Conservation (phyloP, 37 sponge, comb jelly and placozoan genomes). For the Halichondria panicea region DNA sequence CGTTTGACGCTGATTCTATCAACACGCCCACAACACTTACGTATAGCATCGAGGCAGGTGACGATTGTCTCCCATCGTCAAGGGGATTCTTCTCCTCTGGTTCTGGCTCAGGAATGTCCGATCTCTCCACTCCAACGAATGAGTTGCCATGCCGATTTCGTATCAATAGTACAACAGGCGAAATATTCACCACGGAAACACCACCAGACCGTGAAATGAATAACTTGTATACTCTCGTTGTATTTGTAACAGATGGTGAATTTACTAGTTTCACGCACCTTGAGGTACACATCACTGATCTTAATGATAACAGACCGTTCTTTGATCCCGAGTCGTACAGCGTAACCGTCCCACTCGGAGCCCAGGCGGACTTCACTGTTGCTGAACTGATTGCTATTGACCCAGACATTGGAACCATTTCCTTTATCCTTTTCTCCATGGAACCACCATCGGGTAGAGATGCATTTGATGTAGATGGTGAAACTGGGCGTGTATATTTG, state of each 20-base stretch:
- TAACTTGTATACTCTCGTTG: constrained; percentile 37
- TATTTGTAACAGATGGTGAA: constrained; percentile 49
- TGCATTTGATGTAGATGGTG: constrained; percentile 10
- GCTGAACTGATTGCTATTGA: constrained; percentile 20
- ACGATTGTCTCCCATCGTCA: constrained; percentile 19
- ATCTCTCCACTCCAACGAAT: background rate
- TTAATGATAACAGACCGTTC: constrained; percentile 54
- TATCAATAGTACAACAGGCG: constrained; percentile 32
- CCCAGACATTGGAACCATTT: constrained; percentile 6
- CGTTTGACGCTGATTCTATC: constrained; percentile 50
- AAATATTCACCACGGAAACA: constrained; percentile 18
- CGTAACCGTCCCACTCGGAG: constrained; percentile 37
- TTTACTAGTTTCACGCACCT: constrained; percentile 10
- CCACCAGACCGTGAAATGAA: constrained; percentile 53
- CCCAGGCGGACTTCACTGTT: background rate
- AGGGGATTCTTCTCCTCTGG: background rate
- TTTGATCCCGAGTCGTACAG: constrained; percentile 41
- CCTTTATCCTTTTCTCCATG: background rate
- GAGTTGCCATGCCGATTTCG: constrained; percentile 28
- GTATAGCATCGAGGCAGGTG: constrained; percentile 37
- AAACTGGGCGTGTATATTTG: constrained; percentile 7
- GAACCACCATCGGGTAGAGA: background rate
- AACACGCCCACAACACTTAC: background rate
- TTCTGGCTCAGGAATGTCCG: background rate
- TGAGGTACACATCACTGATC: constrained; percentile 25